These are phyloP conservation scores for Drosophila tropicalis DNA, from an alignment of 1,140 invertebrate genomes.

Conservation along the genomic window DNA sequence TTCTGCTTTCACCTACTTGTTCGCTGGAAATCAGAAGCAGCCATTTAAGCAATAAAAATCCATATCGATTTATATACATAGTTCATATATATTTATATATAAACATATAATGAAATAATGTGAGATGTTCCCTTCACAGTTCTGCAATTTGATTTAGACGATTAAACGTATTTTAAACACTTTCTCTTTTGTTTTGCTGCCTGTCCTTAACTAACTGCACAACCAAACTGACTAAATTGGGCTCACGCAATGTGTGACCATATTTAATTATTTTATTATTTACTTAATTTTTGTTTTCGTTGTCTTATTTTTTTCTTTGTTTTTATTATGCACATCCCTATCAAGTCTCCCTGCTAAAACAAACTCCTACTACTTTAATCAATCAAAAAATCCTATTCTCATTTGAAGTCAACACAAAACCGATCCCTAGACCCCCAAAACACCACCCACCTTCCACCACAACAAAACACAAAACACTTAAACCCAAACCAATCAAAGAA, in stretches of 20 bases:
- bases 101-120: constrained; percentile 61
- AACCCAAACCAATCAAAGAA: constrained; percentile 45
- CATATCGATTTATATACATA: constrained; percentile 26
- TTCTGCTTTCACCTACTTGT: constrained; percentile 56
- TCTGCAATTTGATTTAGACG: constrained; percentile 72
- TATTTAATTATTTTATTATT: constrained; percentile 27
- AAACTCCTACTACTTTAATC: constrained; percentile 45
- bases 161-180: constrained; percentile 24
- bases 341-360: constrained; percentile 36
- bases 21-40: constrained; percentile 41
- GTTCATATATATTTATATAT: constrained; percentile 28
- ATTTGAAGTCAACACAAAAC: constrained; percentile 48
- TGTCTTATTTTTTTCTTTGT: constrained; percentile 22
- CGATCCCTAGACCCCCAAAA: constrained; percentile 35
- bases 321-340: constrained; percentile 37
- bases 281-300: constrained; percentile 37
- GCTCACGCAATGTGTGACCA: constrained; percentile 15
- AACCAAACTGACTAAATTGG: constrained; percentile 32
- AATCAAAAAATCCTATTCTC: constrained; percentile 64
- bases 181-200: constrained; percentile 35
- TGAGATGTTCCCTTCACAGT: constrained; percentile 83
- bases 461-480: constrained; percentile 42
- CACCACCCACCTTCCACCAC: constrained; percentile 33
- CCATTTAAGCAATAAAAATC: constrained; percentile 44
- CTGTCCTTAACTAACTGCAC: constrained; percentile 59